Percentiles rank a stretch among this genome's conserved stretches.
These are phyloP conservation scores for Calephelis nemesis DNA, from an alignment of 1,140 invertebrate genomes.

Conservation along the genomic window DNA sequence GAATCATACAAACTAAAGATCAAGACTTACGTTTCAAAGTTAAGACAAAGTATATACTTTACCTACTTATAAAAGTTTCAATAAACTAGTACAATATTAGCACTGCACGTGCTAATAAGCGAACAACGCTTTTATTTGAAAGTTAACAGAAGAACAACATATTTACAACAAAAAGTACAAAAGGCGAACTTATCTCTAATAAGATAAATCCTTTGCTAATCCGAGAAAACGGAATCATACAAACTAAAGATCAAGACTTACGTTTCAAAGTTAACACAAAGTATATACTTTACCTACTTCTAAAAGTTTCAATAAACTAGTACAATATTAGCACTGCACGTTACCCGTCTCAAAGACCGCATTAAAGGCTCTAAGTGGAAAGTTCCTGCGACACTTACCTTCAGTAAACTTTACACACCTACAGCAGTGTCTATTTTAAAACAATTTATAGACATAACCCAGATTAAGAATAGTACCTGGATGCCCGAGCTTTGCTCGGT, in stretches of 20 bases:
- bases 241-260: too few relatives aligned
- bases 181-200: too few relatives aligned
- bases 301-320: background rate
- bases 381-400: constrained; percentile 10
- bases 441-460: background rate
- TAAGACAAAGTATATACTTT: background rate
- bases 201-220: too few relatives aligned
- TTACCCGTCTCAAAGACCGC: constrained; percentile 5
- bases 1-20: too few relatives aligned
- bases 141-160: too few relatives aligned
- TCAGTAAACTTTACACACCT: background rate
- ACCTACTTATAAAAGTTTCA: background rate
- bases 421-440: background rate
- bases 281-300: background rate
- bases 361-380: constrained; percentile 9
- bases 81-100: constrained; percentile 5
- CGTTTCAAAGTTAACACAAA: too few relatives aligned
- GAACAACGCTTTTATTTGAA: too few relatives aligned
- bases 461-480: background rate
- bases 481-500: too few relatives aligned
- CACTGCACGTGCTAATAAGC: constrained; percentile 2
- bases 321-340: constrained; percentile 3
- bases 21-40: too few relatives aligned
- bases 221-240: too few relatives aligned
- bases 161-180: too few relatives aligned